A percentile compares a stretch with the other conserved stretches of the same genome.
Evolutionary conservation across 2,888 invertebrate species (phyloP).

Genomic region (Nasonovia ribisnigri): DNA sequence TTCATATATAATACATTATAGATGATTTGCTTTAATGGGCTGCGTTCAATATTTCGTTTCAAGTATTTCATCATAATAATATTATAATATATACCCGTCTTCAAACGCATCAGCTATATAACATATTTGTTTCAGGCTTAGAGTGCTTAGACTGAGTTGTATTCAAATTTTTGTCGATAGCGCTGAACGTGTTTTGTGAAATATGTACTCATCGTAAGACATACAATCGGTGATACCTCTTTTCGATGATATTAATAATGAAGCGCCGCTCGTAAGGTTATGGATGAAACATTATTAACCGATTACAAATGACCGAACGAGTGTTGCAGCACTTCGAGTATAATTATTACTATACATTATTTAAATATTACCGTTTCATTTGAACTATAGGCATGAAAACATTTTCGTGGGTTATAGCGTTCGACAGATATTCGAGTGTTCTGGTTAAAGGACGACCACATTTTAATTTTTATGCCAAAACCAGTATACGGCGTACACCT

Average conservation of each 20-base stretch:
- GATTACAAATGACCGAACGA: not conserved
- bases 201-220: not conserved
- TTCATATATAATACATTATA: not conserved
- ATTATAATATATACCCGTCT: not conserved
- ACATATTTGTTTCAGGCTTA: not conserved
- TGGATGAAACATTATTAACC: not conserved
- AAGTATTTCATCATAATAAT: not conserved
- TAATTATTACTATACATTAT: not conserved
- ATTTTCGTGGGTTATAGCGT: not conserved
- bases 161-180: not conserved
- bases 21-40: not conserved
- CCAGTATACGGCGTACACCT: not conserved
- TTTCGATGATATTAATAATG: not conserved
- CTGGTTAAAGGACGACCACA: conserved; percentile 48
- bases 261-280: not conserved
- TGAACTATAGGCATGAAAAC: not conserved
- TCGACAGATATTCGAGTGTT: conserved; percentile 3
- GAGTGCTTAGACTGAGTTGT: not conserved
- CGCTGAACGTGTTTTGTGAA: not conserved
- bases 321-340: not conserved
- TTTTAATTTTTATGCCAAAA: conserved; percentile 34
- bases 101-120: not conserved
- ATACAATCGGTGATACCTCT: not conserved
- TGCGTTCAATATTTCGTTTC: not conserved
- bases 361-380: not conserved